A percentile compares a stretch with the other conserved stretches of the same genome.
Evolutionary conservation across 30 jellyfish, hydroid and myxozoan species (phyloP).

Genomic region (Nemopilema nomurai): DNA sequence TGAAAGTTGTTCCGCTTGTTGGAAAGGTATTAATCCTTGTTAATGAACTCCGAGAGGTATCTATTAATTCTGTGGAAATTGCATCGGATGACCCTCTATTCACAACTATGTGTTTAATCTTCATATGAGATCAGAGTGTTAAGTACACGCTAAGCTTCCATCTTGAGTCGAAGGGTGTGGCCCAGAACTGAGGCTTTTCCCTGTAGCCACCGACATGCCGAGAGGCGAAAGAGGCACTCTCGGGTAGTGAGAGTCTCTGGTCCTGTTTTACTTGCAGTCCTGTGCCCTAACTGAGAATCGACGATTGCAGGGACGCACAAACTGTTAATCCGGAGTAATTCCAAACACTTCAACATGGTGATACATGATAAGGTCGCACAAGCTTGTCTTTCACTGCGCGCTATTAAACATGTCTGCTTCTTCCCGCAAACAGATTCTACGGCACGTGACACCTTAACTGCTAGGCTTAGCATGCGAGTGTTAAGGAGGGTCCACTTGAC

Average conservation of each 20-base stretch:
- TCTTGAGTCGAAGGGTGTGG: constrained; percentile 9
- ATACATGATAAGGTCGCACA: constrained; percentile 1
- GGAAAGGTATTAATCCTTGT: background rate
- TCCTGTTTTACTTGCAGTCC: background rate
- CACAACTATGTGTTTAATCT: constrained; percentile 40
- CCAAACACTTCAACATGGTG: background rate
- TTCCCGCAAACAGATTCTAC: constrained; percentile 35
- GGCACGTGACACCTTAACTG: constrained; percentile 40
- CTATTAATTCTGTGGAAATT: background rate
- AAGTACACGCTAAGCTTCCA: constrained; percentile 32
- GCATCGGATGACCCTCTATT: constrained; percentile 15
- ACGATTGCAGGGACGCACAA: background rate
- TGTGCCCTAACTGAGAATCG: background rate
- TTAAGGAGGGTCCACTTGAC: constrained; percentile 34
- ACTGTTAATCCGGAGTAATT: background rate
- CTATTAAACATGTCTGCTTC: background rate
- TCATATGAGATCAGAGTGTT: constrained; percentile 1
- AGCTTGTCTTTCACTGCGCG: constrained; percentile 4
- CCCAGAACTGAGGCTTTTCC: background rate
- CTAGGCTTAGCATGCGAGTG: constrained; percentile 10
- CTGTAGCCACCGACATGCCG: background rate
- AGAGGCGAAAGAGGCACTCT: background rate
- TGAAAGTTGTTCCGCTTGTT: no score
- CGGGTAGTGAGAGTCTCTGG: background rate
- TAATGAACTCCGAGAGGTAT: background rate